Percentiles rank a stretch among this genome's conserved stretches.
phyloP scores from a whole-genome alignment of 1,140 invertebrate genomes.

The Rhyzopertha dominica region DNA sequence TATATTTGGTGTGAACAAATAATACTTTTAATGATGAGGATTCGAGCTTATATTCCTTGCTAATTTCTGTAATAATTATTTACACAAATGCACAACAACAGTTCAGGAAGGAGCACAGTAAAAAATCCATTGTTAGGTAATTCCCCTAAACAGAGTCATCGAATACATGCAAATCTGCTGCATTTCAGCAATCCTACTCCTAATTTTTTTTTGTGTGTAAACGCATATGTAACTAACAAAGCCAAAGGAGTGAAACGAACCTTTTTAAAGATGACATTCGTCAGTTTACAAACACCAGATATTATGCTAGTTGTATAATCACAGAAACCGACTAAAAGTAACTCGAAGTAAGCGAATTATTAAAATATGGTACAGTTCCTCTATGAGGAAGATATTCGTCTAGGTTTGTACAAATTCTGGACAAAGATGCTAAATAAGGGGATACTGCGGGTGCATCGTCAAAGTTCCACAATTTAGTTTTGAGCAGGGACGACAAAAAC shows the following conservation, averaged over 20 bases:
- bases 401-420: slow-evolving; percentile 23
- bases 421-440: slow-evolving; percentile 7
- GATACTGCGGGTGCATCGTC: no score
- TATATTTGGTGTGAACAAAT: slow-evolving; percentile 44
- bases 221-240: slow-evolving; percentile 8
- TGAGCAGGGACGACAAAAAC: no score
- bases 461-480: no score
- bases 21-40: slow-evolving; percentile 39
- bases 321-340: slow-evolving; percentile 10
- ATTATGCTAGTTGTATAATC: neutral
- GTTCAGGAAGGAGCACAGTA: slow-evolving; percentile 32
- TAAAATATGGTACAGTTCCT: slow-evolving; percentile 31
- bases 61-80: slow-evolving; percentile 23
- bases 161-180: slow-evolving; percentile 10
- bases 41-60: slow-evolving; percentile 15
- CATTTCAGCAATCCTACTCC: no score
- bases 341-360: slow-evolving; percentile 23
- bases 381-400: slow-evolving; percentile 25
- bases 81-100: slow-evolving; percentile 41
- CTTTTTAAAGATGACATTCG: slow-evolving; percentile 8
- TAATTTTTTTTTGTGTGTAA: slow-evolving; percentile 12
- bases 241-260: no score
- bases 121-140: slow-evolving; percentile 18
- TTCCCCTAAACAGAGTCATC: slow-evolving; percentile 7
- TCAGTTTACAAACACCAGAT: slow-evolving; percentile 9